Conservation (phyloP, 2,797 vertebrate genomes). For the Trachurus trachurus region DNA sequence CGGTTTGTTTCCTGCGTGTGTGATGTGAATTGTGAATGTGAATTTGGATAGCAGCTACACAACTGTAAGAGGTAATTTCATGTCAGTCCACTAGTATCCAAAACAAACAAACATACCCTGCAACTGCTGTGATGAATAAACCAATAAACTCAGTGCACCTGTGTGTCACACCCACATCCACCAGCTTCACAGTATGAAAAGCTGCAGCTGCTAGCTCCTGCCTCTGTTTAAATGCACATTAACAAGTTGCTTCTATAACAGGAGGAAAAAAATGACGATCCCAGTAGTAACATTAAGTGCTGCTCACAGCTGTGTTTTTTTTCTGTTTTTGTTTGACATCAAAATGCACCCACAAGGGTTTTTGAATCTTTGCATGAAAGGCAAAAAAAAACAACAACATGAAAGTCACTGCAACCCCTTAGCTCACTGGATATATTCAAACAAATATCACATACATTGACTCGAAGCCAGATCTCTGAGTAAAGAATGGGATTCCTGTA, state of each 20-base stretch:
- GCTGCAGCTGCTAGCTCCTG: slow-evolving; percentile 11
- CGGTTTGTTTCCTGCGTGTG: slow-evolving; percentile 24
- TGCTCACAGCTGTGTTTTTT: slow-evolving; percentile 24
- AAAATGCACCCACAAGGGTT: slow-evolving; percentile 23
- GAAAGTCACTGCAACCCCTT: slow-evolving; percentile 16
- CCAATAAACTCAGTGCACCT: slow-evolving; percentile 27
- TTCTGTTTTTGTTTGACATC: background rate
- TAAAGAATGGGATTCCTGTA: slow-evolving; percentile 11
- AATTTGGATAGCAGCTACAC: slow-evolving; percentile 44
- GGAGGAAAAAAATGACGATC: slow-evolving; percentile 20
- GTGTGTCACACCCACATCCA: slow-evolving; percentile 34
- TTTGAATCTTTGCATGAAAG: slow-evolving; percentile 30
- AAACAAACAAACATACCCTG: slow-evolving; percentile 25
- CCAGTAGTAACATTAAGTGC: slow-evolving; percentile 29
- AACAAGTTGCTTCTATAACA: slow-evolving; percentile 16
- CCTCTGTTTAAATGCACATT: slow-evolving; percentile 15
- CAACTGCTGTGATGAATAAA: slow-evolving; percentile 27
- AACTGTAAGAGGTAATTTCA: slow-evolving; percentile 12
- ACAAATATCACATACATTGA: slow-evolving; percentile 7
- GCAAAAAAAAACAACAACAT: slow-evolving; percentile 11
- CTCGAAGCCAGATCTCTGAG: slow-evolving; percentile 22
- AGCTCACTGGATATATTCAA: slow-evolving; percentile 6
- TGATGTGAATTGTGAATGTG: slow-evolving; percentile 3
- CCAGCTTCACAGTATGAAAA: slow-evolving; percentile 22
- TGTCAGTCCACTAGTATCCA: slow-evolving; percentile 12